Base-by-base conservation (phyloP, 2,797 vertebrate genomes). In the Todus mexicanus region DNA sequence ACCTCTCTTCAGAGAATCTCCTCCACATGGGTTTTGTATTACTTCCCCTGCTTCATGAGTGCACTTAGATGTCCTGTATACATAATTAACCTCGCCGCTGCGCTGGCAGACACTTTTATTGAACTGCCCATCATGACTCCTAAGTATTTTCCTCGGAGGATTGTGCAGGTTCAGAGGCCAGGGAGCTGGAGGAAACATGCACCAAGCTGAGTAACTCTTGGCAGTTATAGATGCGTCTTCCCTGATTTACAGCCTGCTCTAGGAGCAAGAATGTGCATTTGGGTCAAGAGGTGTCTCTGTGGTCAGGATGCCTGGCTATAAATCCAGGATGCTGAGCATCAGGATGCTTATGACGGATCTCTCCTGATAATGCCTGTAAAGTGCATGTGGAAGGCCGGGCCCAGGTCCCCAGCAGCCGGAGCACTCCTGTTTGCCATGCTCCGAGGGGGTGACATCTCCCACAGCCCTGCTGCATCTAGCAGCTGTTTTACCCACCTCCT, bases 91-190 rank as follows among this genome's bases (percentile, higher is more conserved):
- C 84, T 94, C 84, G 61, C 69, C 0, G 0, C 76, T 90, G 94
- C 6, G 12, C 91, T 50, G 83, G 94, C 93, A 89, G 93, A 93
- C 92, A 40, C 85, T 91, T 91, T 89, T 93, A 96, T 93, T 89
- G 91, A 96, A 53, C 83, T 81, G 84, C 92, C 84, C 86, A 72
- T 92, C 93, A 92, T 47, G 92, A 91, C 91, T 96, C 71, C 71
- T 63, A 84, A 94, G 87, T 82, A 76, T 94, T 93, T 95, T 90
- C 94, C 96, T 95, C 5, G 0, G 95, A 95, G 96, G 73, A 96
- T 71, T 92, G 87, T 33, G 78, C 43, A 82, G 85, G 92, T 95
- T 96, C 95, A 95, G 95, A 96, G 97, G 96, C 73, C 95, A 96
- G 81, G 13, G 92, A 92, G 74, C 87, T 92, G 87, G 92, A 94